These are phyloP conservation scores for Lasioglossum morio DNA, from an alignment of 2,888 invertebrate species.

Conservation along the genomic window DNA sequence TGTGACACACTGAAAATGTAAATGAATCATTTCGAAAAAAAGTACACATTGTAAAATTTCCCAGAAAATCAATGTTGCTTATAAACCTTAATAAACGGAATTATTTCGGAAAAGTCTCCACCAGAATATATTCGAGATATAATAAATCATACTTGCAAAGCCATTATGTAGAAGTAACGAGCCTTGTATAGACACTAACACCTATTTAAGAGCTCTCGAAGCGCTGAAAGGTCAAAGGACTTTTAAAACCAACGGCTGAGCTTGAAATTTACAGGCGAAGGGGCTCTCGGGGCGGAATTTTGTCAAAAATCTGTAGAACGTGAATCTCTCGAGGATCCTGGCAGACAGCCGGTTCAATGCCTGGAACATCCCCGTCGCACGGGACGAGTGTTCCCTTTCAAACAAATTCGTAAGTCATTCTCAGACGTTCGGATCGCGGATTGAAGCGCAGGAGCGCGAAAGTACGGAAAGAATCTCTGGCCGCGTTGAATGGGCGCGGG, in stretches of 20 bases:
- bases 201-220: background rate
- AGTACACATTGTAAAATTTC: background rate
- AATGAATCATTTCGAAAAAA: background rate
- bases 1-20: background rate
- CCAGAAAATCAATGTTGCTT: background rate
- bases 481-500: conserved; percentile 17
- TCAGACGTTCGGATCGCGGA: conserved; percentile 13
- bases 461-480: conserved; percentile 3
- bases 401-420: conserved; percentile 4
- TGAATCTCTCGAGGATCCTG: background rate
- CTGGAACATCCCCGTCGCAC: background rate
- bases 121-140: background rate
- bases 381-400: background rate
- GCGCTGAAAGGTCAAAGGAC: background rate
- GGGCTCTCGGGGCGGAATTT: background rate
- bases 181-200: background rate
- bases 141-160: background rate
- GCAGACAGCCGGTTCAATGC: conserved; percentile 1
- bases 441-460: background rate
- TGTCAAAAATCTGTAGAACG: background rate
- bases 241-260: background rate
- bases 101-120: background rate
- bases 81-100: background rate
- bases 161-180: background rate
- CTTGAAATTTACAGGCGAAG: background rate